Evolutionary conservation across 2,797 vertebrate genomes (phyloP), one percentile per base, ranked within the genome.

Genomic region (Sebastes matsubarae): DNA sequence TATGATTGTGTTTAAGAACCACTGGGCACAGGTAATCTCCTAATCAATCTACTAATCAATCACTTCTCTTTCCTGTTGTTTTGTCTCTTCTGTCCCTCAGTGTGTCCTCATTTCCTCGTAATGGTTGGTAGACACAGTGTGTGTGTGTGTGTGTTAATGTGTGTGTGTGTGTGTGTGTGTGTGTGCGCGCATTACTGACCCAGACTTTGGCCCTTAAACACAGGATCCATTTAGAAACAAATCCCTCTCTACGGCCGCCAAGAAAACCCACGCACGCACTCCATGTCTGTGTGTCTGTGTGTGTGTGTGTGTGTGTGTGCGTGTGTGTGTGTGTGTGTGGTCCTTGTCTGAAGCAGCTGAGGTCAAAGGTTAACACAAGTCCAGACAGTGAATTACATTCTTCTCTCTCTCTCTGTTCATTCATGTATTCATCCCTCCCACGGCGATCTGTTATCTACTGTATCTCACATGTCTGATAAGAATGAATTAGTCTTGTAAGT

Each of bases 1-100:
- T 82, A 97, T 98, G 97, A 99, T 99, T 34, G 98, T 99, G 60
- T 99, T 99, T 89, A 97, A 96, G 95, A 99, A 99, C 89, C 98
- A 99, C 95, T 99, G 98, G 98, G 92, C 97, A 0, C 91, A 92
- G 91, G 91, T 92, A 22, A 55, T 1, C 25, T 7, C 0, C 6
- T 4, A 22, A 22, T 20, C 34, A 34, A 25, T 29, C 27, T 13
- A 8, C 20, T 3, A 4, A 54, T 55, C 36, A 18, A 32, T 27
- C 57, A 5, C n/a, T 25, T 32, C 2, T 55, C 34, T 12, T 22
- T 65, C 52, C 20, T 29, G 7, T 32, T 29, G 11, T 32, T 50
- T 30, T 27, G 6, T 78, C 27, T 32, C 50, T 18, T 73, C 61
- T 57, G 20, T 27, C 65, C 73, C 52, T 72, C 32, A 7, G 12